phyloP scores from a whole-genome alignment of 2,888 invertebrate genomes.

The Sinohyriopsis cumingii region DNA sequence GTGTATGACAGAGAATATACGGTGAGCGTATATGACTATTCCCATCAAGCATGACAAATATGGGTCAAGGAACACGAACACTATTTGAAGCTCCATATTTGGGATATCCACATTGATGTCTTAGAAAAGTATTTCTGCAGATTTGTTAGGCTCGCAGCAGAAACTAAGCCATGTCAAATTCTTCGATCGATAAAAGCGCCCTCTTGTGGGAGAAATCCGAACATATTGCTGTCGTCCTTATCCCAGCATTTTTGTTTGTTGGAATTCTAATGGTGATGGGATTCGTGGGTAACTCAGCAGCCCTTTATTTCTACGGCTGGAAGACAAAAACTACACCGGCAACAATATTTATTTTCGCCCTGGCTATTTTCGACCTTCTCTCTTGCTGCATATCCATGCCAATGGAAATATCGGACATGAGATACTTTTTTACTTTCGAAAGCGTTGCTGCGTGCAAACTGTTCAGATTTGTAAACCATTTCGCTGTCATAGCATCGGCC shows the following conservation, averaged over 20 bases:
- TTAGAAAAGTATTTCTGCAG: too few species aligned
- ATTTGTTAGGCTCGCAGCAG: too few species aligned
- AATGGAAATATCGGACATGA: slow-evolving; percentile 53
- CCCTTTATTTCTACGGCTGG: slow-evolving; percentile 49
- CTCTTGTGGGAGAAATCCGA: slow-evolving; percentile 11
- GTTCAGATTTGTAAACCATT: slow-evolving; percentile 47
- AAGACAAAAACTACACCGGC: slow-evolving; percentile 55
- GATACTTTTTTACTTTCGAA: slow-evolving; percentile 46
- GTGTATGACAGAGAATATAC: too few species aligned
- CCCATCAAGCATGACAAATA: too few species aligned
- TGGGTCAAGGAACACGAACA: too few species aligned
- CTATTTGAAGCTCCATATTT: too few species aligned
- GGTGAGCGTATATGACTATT: too few species aligned
- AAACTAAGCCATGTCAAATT: too few species aligned
- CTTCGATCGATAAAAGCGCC: too few species aligned
- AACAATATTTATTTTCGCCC: slow-evolving; percentile 49
- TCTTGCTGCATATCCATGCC: slow-evolving; percentile 55
- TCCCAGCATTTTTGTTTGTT: slow-evolving; percentile 50
- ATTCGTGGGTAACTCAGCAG: slow-evolving; percentile 47
- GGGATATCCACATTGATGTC: too few species aligned
- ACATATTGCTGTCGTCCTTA: slow-evolving; percentile 36
- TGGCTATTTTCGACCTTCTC: slow-evolving; percentile 52
- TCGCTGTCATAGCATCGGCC: slow-evolving; percentile 48
- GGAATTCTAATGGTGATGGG: slow-evolving; percentile 49
- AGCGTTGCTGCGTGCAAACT: slow-evolving; percentile 45